These are phyloP conservation scores for Drosophila paulistorum DNA, from an alignment of 1,140 invertebrate genomes.

Conservation along the genomic window DNA sequence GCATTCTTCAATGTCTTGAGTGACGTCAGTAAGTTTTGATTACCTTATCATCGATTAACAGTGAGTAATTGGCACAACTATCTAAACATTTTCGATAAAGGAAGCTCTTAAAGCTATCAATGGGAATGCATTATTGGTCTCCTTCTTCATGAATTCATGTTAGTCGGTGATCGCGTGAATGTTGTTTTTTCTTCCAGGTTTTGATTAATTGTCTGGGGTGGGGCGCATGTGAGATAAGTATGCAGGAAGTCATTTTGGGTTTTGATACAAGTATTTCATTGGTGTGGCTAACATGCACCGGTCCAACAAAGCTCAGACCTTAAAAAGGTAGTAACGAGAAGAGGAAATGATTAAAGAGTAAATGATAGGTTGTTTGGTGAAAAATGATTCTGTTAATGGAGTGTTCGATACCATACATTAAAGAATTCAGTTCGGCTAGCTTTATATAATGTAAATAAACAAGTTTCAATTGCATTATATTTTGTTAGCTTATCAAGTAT, in stretches of 20 bases:
- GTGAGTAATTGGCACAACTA: slow-evolving; percentile 53
- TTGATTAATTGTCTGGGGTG: slow-evolving; percentile 67
- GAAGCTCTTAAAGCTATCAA: slow-evolving; percentile 56
- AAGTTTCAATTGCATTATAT: too few relatives aligned
- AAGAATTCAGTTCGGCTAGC: neutral
- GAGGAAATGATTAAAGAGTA: slow-evolving; percentile 8
- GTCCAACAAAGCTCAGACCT: neutral
- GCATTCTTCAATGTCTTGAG: slow-evolving; percentile 17
- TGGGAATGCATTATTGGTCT: slow-evolving; percentile 20
- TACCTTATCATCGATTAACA: slow-evolving; percentile 41
- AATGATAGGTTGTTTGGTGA: neutral
- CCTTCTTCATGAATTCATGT: neutral
- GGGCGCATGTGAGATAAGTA: slow-evolving; percentile 46
- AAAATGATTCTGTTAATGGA: slow-evolving; percentile 4
- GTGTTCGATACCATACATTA: neutral
- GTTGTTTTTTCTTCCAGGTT: slow-evolving; percentile 40
- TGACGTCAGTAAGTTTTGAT: slow-evolving; percentile 52
- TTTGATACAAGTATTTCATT: slow-evolving; percentile 20
- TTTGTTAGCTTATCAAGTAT: too few relatives aligned
- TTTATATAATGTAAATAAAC: too few relatives aligned
- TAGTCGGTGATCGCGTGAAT: slow-evolving; percentile 59
- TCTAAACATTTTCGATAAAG: slow-evolving; percentile 17
- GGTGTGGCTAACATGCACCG: neutral
- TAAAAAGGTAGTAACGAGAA: slow-evolving; percentile 7
- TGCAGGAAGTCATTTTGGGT: slow-evolving; percentile 64